phyloP scores from a whole-genome alignment of 2,113 vertebrate genomes.

The Glaucidium brasilianum region DNA sequence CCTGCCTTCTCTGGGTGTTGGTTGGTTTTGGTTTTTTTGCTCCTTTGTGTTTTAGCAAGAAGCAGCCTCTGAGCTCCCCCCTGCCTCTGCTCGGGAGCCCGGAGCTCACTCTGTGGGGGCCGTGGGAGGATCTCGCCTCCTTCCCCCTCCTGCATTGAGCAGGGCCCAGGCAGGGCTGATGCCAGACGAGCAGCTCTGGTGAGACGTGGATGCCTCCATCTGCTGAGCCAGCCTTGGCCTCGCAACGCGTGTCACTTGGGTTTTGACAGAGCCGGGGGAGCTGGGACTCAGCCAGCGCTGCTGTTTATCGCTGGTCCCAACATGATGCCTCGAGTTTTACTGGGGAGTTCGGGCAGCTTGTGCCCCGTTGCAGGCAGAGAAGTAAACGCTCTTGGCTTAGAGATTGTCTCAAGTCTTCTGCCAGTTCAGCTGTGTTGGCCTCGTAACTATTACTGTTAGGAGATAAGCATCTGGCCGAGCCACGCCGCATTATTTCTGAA shows the following conservation, averaged over 20 bases:
- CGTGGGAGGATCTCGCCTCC: not conserved
- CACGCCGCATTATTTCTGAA: rapidly evolving
- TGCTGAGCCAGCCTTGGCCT: not conserved
- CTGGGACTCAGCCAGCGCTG: not conserved
- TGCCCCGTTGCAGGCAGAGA: not conserved
- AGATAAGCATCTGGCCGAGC: not conserved
- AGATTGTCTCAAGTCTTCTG: not conserved
- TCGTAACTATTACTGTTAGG: rapidly evolving
- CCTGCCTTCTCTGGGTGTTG: not conserved
- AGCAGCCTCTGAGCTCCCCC: not conserved
- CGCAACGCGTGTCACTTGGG: not conserved
- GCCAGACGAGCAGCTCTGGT: not conserved
- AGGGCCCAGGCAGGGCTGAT: not conserved
- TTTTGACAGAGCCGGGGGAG: not conserved
- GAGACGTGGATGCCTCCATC: not conserved
- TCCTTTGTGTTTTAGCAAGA: not conserved
- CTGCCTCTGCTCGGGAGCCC: not conserved
- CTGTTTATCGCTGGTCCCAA: rapidly evolving
- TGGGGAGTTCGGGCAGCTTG: not conserved
- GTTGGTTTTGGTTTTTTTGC: not conserved
- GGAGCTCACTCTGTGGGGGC: not conserved
- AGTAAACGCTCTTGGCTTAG: not conserved
- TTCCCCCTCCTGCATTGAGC: not conserved
- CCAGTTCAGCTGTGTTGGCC: not conserved
- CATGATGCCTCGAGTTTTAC: rapidly evolving